These are phyloP conservation scores for Neopelma chrysocephalum DNA, from an alignment of 2,797 vertebrate species.

Conservation along the genomic window DNA sequence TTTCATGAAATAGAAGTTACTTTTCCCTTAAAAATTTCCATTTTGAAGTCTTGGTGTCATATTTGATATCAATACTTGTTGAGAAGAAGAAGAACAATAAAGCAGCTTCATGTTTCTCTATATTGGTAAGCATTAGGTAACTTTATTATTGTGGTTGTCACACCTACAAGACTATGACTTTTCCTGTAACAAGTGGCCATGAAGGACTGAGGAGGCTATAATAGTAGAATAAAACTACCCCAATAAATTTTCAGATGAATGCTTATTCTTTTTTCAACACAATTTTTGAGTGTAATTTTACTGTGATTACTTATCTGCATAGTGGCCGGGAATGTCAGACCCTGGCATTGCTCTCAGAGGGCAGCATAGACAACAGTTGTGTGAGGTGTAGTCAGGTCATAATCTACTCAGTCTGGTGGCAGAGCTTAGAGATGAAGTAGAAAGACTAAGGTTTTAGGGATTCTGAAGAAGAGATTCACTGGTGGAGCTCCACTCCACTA, in stretches of 20 bases:
- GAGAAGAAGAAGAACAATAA: neutral
- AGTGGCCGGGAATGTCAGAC: neutral
- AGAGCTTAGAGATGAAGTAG: neutral
- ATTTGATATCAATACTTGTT: neutral
- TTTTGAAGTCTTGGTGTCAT: neutral
- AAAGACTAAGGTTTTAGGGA: neutral
- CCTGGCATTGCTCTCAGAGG: neutral
- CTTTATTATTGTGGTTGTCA: neutral
- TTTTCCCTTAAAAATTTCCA: neutral
- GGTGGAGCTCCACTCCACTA: neutral
- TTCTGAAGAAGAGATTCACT: neutral
- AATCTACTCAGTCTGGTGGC: neutral
- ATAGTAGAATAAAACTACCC: neutral
- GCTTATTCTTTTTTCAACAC: neutral
- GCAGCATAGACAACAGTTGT: neutral
- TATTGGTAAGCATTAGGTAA: neutral
- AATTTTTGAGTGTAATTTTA: neutral
- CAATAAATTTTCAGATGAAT: neutral
- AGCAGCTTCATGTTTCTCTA: neutral
- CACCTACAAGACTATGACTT: neutral
- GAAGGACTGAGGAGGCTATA: neutral
- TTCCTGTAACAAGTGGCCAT: neutral
- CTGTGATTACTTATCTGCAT: accelerated
- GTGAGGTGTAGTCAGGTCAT: neutral
- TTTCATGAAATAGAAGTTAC: neutral